These are phyloP conservation scores for Pithys albifrons DNA, from an alignment of 2,113 vertebrate genomes.

Conservation along the genomic window DNA sequence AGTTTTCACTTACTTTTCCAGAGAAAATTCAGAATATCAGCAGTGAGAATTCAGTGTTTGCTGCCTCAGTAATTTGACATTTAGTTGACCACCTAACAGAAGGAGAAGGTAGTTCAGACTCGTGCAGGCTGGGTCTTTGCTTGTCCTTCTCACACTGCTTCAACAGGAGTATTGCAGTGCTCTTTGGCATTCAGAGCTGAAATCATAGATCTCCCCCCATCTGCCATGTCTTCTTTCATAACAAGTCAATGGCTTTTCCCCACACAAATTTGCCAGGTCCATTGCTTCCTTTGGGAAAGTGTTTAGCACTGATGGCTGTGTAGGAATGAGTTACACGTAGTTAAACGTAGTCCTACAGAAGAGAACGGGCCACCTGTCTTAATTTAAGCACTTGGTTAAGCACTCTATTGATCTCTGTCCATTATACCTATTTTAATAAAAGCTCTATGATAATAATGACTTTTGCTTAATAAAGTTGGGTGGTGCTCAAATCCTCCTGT, in stretches of 20 bases:
- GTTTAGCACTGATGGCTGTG: background rate
- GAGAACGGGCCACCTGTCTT: background rate
- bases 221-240: background rate
- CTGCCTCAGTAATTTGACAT: background rate
- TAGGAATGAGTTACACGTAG: background rate
- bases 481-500: background rate
- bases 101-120: background rate
- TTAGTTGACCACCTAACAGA: rapidly evolving
- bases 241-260: background rate
- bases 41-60: background rate
- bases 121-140: background rate
- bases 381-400: background rate
- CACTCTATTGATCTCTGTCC: background rate
- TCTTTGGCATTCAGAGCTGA: background rate
- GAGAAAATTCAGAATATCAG: background rate
- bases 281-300: background rate
- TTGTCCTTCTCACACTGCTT: background rate
- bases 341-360: background rate
- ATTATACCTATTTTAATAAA: background rate
- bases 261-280: background rate
- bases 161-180: background rate
- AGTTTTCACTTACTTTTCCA: background rate
- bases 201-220: background rate
- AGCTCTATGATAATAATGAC: background rate
- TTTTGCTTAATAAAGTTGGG: background rate